phyloP scores from a whole-genome alignment of 2,888 invertebrate genomes.

The Leptura quadrifasciata region DNA sequence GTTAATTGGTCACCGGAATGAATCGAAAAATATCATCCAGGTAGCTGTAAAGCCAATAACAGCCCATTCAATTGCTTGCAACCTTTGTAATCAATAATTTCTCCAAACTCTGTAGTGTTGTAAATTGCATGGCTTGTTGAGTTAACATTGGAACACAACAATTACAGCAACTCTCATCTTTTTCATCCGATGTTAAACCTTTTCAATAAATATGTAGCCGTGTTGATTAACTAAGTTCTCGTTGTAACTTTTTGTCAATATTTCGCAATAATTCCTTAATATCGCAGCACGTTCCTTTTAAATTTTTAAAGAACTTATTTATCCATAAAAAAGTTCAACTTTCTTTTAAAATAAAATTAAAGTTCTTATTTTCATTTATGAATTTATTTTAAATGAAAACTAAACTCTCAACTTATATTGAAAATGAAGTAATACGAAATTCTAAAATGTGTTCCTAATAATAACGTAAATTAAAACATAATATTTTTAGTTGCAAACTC shows the following conservation, averaged over 20 bases:
- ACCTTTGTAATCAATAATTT: background rate
- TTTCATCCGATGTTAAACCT: constrained; percentile 1
- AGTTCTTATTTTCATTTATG: too few species aligned
- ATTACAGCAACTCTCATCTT: background rate
- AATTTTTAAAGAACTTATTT: too few species aligned
- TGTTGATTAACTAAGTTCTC: background rate
- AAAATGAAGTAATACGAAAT: too few species aligned
- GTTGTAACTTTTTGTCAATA: background rate
- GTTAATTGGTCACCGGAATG: background rate
- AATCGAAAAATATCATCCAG: background rate
- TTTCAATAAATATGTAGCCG: constrained; percentile 3
- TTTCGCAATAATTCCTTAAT: background rate
- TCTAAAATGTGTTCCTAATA: too few species aligned
- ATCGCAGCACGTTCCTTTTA: too few species aligned
- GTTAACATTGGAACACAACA: background rate
- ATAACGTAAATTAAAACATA: too few species aligned
- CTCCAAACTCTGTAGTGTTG: background rate
- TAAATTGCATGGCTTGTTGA: constrained; percentile 3
- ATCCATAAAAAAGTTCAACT: too few species aligned
- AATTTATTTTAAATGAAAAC: too few species aligned
- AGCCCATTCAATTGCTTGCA: background rate
- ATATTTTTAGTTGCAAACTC: too few species aligned
- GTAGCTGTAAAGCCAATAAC: background rate
- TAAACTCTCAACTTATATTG: too few species aligned
- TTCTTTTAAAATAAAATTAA: too few species aligned